Base-by-base conservation (phyloP, 2,888 invertebrate species). In the Copidosoma aretas region DNA sequence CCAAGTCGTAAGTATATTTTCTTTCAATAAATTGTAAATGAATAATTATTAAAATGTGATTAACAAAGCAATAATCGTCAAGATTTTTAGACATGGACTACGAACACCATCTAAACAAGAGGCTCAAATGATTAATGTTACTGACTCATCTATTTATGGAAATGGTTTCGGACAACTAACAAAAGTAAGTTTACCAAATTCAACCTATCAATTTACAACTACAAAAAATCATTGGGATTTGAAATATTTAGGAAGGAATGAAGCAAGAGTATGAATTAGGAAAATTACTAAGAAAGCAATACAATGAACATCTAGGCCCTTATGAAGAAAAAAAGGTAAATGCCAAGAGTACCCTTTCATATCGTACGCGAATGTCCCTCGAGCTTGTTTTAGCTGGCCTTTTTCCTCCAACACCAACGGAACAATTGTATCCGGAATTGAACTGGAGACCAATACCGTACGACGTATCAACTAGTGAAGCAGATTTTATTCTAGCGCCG, bases 321-420 rank as follows among this genome's bases (percentile, higher is more conserved):
- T 67, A 67, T 10, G 52, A 53, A 12, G 53, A 24, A 14, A 15
- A 25, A 0, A 14, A 58, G 8, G 73, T 58, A 3, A 10, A 19
- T 2, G 58, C 41, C 1, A 4, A 2, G 1, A 58, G 89, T 56
- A 91, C 91, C 0, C 88, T 90, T 77, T 89, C 85, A 76, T 89
- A 90, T 67, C 86, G 93, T 54, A 92, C 92, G 0, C 87, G 92
- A 81, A 91, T 90, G 89, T 90, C 90, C 8, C 90, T 89, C 0
- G 84, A 90, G 70, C 83, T 89, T 25, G 89, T 89, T 3, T 80
- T 91, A 69, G 87, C 91, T 1, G 91, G 89, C 0, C 78, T 92
- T 52, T 92, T 88, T 78, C 89, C 89, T 4, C 90, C 90, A 0
- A 1, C 21, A 10, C 81, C 80, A 1, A 79, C 84, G 1, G 87